These are phyloP conservation scores for Gonioctena quinquepunctata DNA, from an alignment of 1,140 invertebrate species.

Conservation along the genomic window DNA sequence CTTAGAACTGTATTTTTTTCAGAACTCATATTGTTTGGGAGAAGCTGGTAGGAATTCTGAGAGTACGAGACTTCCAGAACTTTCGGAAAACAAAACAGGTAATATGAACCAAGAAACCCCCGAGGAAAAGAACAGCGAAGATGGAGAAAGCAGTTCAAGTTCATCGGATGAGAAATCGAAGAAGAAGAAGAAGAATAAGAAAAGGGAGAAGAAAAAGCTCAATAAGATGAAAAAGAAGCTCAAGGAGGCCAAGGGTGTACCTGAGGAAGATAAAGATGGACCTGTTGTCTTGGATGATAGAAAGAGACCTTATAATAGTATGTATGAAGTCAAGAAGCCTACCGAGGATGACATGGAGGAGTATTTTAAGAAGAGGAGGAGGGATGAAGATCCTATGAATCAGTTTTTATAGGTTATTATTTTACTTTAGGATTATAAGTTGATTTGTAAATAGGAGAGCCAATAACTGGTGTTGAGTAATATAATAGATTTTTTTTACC, in stretches of 20 bases:
- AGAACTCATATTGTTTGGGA: constrained; percentile 86
- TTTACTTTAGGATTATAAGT: too few species aligned
- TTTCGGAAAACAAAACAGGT: constrained; percentile 7
- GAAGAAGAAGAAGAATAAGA: constrained; percentile 62
- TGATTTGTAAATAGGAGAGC: too few species aligned
- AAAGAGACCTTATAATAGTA: constrained; percentile 90
- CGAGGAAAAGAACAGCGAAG: constrained; percentile 29
- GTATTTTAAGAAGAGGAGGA: constrained; percentile 81
- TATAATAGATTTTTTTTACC: too few species aligned
- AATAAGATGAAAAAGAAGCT: constrained; percentile 62
- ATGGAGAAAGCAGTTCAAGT: constrained; percentile 19
- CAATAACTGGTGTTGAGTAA: too few species aligned
- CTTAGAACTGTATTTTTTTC: too few species aligned
- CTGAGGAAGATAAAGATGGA: constrained; percentile 67
- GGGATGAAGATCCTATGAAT: constrained; percentile 92
- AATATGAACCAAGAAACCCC: constrained; percentile 24
- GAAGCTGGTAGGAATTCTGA: constrained; percentile 67
- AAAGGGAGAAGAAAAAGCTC: constrained; percentile 71
- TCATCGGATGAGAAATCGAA: constrained; percentile 45
- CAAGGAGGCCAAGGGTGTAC: constrained; percentile 64
- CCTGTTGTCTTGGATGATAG: constrained; percentile 80
- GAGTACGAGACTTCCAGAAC: constrained; percentile 39
- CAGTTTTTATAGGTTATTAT: constrained; percentile 60
- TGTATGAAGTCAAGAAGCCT: constrained; percentile 79
- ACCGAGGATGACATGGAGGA: constrained; percentile 94